Base-by-base conservation (phyloP, 2,113 vertebrate species). In the Vidua chalybeata region DNA sequence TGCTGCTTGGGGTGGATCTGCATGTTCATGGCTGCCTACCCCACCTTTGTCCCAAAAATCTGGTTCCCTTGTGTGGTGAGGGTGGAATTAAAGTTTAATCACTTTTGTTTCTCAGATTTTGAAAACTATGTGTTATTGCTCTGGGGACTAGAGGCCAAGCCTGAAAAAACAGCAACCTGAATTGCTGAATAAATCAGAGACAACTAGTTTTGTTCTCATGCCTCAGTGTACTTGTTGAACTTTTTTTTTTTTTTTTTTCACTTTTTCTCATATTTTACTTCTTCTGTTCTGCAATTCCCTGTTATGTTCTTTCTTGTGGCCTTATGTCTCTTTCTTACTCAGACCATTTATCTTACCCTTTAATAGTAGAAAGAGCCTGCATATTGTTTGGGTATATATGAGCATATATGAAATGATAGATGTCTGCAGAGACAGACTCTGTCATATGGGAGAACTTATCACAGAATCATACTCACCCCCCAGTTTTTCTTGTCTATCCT, bases 21-120 rank as follows among this genome's bases (percentile, higher is more conserved):
- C 0, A 0, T 1, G 3, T 54, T 78, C 3, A 2, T n/a, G 52
- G 30, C 41, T 33, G 11, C 33, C 35, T 78, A 64, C 24, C 24
- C 9, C 15, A 30, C 24, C 21, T 52, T 63, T 54, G 14, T 62
- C 56, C 49, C 35, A 30, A 51, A 91, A 89, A 63, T 12, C 15
- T 54, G 17, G 64, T 87, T 82, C 48, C 12, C 8, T 91, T 48
- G 4, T 35, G 9, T 73, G 15, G 16, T 33, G 61, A 46, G 31
- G 9, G 13, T 58, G 26, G 37, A 74, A 58, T 5, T 74, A 22
- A 71, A 51, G 15, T 63, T 81, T 39, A 61, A 33, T 72, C 35
- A 12, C 5, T 83, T 6, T 37, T 74, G 17, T 81, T 69, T 67
- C 51, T 11, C 8, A 48, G 27, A 30, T 66, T 83, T 81, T 75